Percentiles rank a stretch among this genome's conserved stretches.
Conservation (phyloP, 2,888 invertebrate genomes). For the Habroteleia sp. region DNA sequence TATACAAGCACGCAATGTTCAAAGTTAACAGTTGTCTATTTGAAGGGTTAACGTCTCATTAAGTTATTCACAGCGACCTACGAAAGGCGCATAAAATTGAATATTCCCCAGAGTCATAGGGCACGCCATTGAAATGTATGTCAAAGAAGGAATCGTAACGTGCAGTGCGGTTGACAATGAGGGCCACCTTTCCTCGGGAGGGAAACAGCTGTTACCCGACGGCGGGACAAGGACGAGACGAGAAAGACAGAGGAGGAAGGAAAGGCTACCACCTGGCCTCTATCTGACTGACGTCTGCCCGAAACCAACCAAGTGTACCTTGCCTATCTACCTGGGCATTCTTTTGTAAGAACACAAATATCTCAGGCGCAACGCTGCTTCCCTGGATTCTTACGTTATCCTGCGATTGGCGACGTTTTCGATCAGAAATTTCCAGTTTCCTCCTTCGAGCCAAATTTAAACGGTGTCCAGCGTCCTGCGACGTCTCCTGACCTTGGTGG, state of each 20-base stretch:
- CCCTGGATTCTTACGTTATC: too few species aligned
- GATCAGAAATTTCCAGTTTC: too few species aligned
- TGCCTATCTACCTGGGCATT: constrained; percentile 72
- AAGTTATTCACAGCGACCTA: too few species aligned
- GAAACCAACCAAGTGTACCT: constrained; percentile 69
- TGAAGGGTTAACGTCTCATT: constrained; percentile 3
- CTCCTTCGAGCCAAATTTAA: too few species aligned
- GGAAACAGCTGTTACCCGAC: constrained; percentile 80
- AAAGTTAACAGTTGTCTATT: neutral
- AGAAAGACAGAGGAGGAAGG: constrained; percentile 65
- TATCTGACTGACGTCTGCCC: constrained; percentile 76
- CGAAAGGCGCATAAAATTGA: too few species aligned
- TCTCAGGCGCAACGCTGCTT: constrained; percentile 63
- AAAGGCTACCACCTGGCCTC: constrained; percentile 79
- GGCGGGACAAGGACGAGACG: constrained; percentile 55
- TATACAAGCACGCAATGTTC: too few species aligned
- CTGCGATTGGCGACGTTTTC: too few species aligned
- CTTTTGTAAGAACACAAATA: constrained; percentile 72
- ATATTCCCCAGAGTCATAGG: too few species aligned
- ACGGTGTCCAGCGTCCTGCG: too few species aligned
- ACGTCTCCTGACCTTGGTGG: constrained; percentile 46
- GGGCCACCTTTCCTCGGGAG: constrained; percentile 73
- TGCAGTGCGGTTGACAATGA: constrained; percentile 74
- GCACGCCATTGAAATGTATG: constrained; percentile 26
- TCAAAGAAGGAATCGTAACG: constrained; percentile 28